Evolutionary conservation across 2,888 invertebrate genomes (phyloP), one percentile per base, ranked within the genome.

Genomic region (Atethmia centrago): DNA sequence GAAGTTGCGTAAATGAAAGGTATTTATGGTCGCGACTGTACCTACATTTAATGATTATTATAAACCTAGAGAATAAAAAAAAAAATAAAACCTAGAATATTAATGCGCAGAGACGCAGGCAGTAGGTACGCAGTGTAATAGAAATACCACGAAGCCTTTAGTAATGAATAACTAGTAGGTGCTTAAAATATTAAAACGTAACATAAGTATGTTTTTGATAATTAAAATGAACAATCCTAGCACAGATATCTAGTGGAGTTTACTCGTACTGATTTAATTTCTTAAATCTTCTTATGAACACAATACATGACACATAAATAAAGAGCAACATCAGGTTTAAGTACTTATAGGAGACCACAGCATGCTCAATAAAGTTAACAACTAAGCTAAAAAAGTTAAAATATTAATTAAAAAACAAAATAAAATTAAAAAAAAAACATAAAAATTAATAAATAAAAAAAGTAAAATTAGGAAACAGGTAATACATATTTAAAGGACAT

Each of bases 161-260:
- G 31, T 42, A 49, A 31, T 51, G 5, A 73, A 59, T 45, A 36
- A 28, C 0, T 45, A 45, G 14, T 14, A 56, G 14, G 14, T 21
- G 45, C 53, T 56, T 74, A 56, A 28, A 36, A 40, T 63, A 65
- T 49, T 28, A n/a, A 59, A 45, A 45, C 7, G 5, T 63, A 71
- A 53, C 42, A 19, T 19, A 25, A 25, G 21, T 28, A 64, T 28
- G n/a, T 47, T 71, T n/a, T 19, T 40, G 19, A 49, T 40, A 64
- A 47, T 47, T 51, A 64, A 28, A n/a, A 66, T 45, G 3, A 36
- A 25, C 4, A 10, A 8, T 62, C 45, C 8, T 19, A 19, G 28
- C 19, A 47, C 4, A 55, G 2, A 55, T 19, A 28, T 31, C 10
- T 56, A 56, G 19, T 28, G 9, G 19, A 19, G 14, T 12, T 56